Conservation (phyloP, 2,113 vertebrate genomes). For the Plectropomus leopardus region DNA sequence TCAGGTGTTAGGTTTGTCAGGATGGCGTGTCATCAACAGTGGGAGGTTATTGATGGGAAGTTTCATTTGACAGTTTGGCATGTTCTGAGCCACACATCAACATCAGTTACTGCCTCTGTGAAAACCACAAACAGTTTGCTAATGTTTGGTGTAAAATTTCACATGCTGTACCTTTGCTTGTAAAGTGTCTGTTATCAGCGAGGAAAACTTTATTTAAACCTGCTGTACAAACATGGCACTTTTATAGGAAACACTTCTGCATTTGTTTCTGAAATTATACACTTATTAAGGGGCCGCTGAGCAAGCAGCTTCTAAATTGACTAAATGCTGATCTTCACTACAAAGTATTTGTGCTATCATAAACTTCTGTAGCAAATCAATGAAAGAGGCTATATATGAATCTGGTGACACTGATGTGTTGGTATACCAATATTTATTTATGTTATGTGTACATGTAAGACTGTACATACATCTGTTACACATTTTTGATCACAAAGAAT, state of each 20-base stretch:
- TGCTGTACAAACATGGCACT: background rate
- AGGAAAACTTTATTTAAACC: no score
- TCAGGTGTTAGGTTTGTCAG: conserved; percentile 34
- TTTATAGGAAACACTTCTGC: background rate
- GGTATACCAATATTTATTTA: background rate
- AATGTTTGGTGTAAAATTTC: background rate
- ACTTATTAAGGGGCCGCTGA: no score
- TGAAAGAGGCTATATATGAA: background rate
- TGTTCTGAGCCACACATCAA: background rate
- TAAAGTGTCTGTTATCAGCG: background rate
- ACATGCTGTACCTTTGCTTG: background rate
- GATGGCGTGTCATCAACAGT: conserved; percentile 8
- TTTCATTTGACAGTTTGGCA: background rate
- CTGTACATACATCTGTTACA: background rate
- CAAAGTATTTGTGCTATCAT: background rate
- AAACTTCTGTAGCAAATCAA: background rate
- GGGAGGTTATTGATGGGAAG: conserved; percentile 10
- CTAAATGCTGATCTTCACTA: background rate
- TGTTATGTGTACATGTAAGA: background rate
- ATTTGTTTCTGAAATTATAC: background rate
- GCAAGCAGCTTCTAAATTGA: no score
- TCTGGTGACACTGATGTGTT: background rate
- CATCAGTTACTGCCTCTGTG: background rate
- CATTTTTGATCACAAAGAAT: background rate
- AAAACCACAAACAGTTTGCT: background rate